Percentiles rank a stretch among this genome's conserved stretches.
phyloP scores from a whole-genome alignment of 2,888 invertebrate species.

The Nudaria mundana region DNA sequence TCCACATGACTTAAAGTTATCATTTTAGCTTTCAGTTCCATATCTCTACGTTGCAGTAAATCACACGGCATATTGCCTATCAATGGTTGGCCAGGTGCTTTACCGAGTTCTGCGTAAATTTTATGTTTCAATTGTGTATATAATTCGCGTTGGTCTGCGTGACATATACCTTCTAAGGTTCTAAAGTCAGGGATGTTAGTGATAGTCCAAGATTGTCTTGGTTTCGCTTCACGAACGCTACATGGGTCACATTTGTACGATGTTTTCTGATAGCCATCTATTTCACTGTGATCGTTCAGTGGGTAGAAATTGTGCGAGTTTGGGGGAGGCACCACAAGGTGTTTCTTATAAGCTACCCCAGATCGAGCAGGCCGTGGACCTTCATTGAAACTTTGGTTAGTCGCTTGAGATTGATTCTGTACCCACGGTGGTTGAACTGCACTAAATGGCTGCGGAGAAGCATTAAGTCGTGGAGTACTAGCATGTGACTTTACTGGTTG shows the following conservation, averaged over 20 bases:
- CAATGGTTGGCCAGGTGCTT: conserved; percentile 63
- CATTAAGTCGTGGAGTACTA: conserved; percentile 60
- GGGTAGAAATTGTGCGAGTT: conserved; percentile 67
- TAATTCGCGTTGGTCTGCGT: conserved; percentile 67
- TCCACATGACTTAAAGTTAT: conserved; percentile 75
- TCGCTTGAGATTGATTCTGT: conserved; percentile 57
- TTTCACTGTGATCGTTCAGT: conserved; percentile 61
- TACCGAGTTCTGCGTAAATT: conserved; percentile 73
- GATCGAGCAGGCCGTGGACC: conserved; percentile 69
- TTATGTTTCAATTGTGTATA: conserved; percentile 72
- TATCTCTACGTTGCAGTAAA: conserved; percentile 66
- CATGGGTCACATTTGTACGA: conserved; percentile 70
- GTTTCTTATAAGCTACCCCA: conserved; percentile 63
- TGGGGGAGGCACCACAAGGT: conserved; percentile 61
- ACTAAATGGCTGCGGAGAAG: conserved; percentile 66
- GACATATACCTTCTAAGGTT: conserved; percentile 65
- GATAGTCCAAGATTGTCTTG: conserved; percentile 76
- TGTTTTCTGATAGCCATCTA: conserved; percentile 62
- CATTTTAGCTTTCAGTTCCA: conserved; percentile 75
- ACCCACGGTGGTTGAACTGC: conserved; percentile 71
- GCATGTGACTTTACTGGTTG: conserved; percentile 60
- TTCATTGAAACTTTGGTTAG: conserved; percentile 60
- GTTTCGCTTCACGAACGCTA: conserved; percentile 64
- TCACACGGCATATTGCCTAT: conserved; percentile 61
- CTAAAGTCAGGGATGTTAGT: conserved; percentile 71